Percentiles rank a stretch among this genome's conserved stretches.
phyloP scores from a whole-genome alignment of 2,888 invertebrate species.

The Drosophila pullipes region DNA sequence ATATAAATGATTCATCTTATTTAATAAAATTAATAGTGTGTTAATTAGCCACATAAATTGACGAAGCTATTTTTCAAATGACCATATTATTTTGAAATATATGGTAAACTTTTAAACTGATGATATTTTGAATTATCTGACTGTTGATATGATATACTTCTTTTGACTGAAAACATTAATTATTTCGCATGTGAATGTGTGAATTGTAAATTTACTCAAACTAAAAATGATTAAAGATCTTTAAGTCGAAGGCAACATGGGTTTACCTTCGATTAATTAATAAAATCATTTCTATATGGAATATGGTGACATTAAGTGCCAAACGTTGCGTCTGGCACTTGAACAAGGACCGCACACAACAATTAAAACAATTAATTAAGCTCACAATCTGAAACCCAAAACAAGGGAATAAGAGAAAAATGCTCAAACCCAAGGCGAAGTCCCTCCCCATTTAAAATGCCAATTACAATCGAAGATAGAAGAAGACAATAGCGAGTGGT shows the following conservation, averaged over 20 bases:
- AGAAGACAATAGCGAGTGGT: constrained; percentile 8
- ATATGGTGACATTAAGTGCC: constrained; percentile 24
- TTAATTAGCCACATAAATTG: neutral
- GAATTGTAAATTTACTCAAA: neutral
- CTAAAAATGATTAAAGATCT: neutral
- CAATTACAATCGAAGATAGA: constrained; percentile 61
- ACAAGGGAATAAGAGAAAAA: neutral
- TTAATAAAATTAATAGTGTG: neutral
- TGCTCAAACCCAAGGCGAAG: neutral
- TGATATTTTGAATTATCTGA: neutral
- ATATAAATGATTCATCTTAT: too few relatives aligned
- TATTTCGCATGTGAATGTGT: neutral
- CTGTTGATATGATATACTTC: neutral
- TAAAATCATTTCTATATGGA: neutral
- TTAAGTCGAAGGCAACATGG: neutral
- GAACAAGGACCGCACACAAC: constrained; percentile 18
- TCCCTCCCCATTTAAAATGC: constrained; percentile 53
- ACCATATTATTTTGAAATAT: neutral
- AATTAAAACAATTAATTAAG: constrained; percentile 73
- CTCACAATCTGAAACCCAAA: constrained; percentile 25
- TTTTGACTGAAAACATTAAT: neutral
- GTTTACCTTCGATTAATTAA: neutral
- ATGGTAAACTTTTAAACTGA: too few relatives aligned
- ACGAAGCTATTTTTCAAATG: neutral
- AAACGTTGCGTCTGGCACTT: constrained; percentile 33